Percentiles rank a stretch among this genome's conserved stretches.
phyloP scores from a whole-genome alignment of 2,113 vertebrate species.

The Machaerirhynchus nigripectus region DNA sequence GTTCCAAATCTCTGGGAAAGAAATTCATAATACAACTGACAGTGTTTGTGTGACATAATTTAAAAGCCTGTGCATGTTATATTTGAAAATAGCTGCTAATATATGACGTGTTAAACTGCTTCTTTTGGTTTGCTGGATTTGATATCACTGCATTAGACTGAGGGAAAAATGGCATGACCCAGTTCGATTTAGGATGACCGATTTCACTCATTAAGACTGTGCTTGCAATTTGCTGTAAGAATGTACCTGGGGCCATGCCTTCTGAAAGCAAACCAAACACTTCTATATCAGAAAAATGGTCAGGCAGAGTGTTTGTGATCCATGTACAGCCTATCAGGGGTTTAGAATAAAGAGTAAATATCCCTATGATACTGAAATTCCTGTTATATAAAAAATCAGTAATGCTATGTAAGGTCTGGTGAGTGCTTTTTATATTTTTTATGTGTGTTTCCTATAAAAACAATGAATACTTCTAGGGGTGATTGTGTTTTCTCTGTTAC shows the following conservation, averaged over 20 bases:
- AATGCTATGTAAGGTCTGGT: neutral
- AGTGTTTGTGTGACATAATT: constrained; percentile 1
- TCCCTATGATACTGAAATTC: neutral
- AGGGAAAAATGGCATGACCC: neutral
- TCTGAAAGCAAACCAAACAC: neutral
- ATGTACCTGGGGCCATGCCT: neutral
- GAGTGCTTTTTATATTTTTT: neutral
- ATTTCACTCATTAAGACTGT: constrained; percentile 1
- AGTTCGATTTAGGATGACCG: neutral
- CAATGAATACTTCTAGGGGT: neutral
- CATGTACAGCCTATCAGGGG: neutral
- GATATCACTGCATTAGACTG: neutral
- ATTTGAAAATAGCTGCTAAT: neutral
- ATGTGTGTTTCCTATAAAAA: neutral
- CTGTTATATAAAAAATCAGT: neutral
- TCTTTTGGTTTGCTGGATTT: neutral
- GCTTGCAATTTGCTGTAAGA: neutral
- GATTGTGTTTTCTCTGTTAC: neutral
- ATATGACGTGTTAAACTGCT: neutral
- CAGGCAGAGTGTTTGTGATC: neutral
- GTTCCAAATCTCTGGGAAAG: neutral
- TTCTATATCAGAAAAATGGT: neutral
- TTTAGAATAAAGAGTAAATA: neutral
- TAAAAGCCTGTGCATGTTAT: neutral
- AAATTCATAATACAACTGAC: neutral